Percentiles rank a stretch among this genome's conserved stretches.
Evolutionary conservation across 1,140 invertebrate species (phyloP).

Genomic region (Trichoplusia ni): DNA sequence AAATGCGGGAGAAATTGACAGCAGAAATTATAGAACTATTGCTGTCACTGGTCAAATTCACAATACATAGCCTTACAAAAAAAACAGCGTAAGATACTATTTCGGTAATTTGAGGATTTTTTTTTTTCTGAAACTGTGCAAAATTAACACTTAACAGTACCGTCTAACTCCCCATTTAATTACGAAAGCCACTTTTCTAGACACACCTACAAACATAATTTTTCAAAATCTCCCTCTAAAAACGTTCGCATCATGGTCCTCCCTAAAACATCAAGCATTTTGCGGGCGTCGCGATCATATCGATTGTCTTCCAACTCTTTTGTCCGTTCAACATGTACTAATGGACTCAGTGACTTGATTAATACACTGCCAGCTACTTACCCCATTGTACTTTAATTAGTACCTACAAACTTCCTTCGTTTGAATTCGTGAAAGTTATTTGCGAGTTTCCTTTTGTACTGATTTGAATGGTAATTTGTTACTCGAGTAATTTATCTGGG

Average conservation of each 20-base stretch:
- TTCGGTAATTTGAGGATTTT: too few relatives aligned
- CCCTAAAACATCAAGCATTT: conserved; percentile 45
- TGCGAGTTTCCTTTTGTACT: not conserved
- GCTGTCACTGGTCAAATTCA: too few relatives aligned
- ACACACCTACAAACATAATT: too few relatives aligned
- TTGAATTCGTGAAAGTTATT: not conserved
- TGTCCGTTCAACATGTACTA: conserved; percentile 45
- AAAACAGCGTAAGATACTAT: too few relatives aligned
- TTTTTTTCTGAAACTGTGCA: not conserved
- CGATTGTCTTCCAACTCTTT: conserved; percentile 59
- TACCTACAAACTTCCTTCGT: not conserved
- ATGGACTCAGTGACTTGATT: conserved; percentile 57
- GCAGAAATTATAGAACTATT: too few relatives aligned
- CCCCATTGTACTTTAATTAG: conserved; percentile 47
- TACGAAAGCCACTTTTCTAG: too few relatives aligned
- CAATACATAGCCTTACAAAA: too few relatives aligned
- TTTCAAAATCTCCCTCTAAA: too few relatives aligned
- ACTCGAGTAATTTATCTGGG: not conserved
- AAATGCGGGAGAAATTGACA: too few relatives aligned
- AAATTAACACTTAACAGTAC: too few relatives aligned
- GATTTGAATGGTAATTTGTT: not conserved
- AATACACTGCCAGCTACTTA: conserved; percentile 43
- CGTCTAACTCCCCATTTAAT: too few relatives aligned
- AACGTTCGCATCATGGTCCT: not conserved
- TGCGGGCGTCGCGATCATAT: conserved; percentile 46